Conservation (phyloP, 2,113 vertebrate genomes). For the Mola mola region DNA sequence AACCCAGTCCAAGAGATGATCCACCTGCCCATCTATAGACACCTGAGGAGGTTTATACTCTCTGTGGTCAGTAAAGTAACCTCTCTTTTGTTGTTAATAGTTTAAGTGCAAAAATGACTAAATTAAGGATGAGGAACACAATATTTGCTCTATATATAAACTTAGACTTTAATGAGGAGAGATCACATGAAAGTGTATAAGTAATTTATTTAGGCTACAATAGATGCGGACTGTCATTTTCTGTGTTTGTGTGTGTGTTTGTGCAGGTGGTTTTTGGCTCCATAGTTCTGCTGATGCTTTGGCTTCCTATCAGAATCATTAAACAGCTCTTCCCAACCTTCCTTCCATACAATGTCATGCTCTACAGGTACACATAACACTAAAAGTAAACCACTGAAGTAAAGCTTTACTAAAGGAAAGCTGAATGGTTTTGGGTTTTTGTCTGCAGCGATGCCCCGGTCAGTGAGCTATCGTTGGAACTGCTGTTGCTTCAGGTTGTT, state of each 20-base stretch:
- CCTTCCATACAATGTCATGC: constrained; percentile 98
- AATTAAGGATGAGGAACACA: no score
- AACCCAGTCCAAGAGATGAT: constrained; percentile 99
- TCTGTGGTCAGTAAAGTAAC: constrained; percentile 87
- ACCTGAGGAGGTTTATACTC: constrained; percentile 94
- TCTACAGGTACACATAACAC: constrained; percentile 88
- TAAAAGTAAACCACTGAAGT: no score
- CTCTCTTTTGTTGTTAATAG: no score
- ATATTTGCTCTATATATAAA: no score
- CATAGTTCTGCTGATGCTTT: constrained; percentile 97
- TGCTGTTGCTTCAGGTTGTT: constrained; percentile 95
- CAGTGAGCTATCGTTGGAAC: constrained; percentile 94
- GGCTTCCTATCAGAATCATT: constrained; percentile 95
- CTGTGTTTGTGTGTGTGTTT: constrained; percentile 1
- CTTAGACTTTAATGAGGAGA: no score
- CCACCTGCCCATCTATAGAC: constrained; percentile 94
- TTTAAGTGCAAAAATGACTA: no score
- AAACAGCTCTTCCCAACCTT: constrained; percentile 90
- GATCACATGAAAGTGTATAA: no score
- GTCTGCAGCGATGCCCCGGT: constrained; percentile 91
- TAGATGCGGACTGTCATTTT: no score
- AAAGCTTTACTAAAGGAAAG: no score
- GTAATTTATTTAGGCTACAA: no score
- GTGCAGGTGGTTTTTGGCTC: constrained; percentile 95
- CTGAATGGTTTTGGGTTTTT: not conserved